phyloP scores from a whole-genome alignment of 2,797 vertebrate genomes.

The Brachyrhaphis roseni region DNA sequence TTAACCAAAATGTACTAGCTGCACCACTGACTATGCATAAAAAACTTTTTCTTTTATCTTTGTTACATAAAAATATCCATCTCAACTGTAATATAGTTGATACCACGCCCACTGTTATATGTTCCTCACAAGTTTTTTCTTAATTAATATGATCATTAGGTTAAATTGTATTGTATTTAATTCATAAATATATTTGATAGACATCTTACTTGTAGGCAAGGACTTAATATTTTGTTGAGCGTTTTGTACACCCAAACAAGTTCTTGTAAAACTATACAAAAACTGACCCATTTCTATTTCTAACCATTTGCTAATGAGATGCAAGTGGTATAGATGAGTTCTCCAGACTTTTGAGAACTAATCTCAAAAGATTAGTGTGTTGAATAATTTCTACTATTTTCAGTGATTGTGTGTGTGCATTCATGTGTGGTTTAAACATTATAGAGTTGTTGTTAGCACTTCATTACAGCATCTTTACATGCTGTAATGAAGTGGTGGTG shows the following conservation, averaged over 20 bases:
- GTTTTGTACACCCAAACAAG: not conserved
- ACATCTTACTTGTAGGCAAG: not conserved
- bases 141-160: not conserved
- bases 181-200: not conserved
- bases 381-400: constrained; percentile 72
- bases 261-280: not conserved
- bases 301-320: not conserved
- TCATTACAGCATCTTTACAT: not conserved
- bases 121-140: not conserved
- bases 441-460: constrained; percentile 29
- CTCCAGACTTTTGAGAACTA: not conserved
- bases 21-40: not conserved
- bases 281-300: not conserved
- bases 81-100: not conserved
- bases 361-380: not conserved
- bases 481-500: not conserved
- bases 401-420: constrained; percentile 3
- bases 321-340: not conserved
- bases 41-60: not conserved
- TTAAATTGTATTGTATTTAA: not conserved
- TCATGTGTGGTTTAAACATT: constrained; percentile 3
- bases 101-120: not conserved
- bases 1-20: not conserved
- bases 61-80: not conserved
- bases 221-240: not conserved